A percentile compares a stretch with the other conserved stretches of the same genome.
Evolutionary conservation across 2,797 vertebrate species (phyloP).

Genomic region (Phylloscopus collybita): DNA sequence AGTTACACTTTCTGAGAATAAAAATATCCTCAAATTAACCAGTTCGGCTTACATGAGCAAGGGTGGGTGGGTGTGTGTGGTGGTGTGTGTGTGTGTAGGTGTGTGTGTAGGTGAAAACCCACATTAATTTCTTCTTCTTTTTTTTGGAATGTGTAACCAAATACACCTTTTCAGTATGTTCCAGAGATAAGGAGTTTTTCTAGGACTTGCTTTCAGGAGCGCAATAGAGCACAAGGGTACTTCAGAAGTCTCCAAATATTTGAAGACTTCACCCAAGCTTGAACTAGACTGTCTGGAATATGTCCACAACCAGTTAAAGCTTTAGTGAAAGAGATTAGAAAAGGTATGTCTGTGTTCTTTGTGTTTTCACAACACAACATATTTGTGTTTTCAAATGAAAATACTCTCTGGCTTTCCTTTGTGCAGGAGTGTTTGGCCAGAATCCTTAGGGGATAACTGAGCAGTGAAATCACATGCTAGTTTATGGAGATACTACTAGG

Average conservation of each 20-base stretch:
- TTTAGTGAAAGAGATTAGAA: slow-evolving; percentile 1
- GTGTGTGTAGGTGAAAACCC: neutral
- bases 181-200: slow-evolving; percentile 9
- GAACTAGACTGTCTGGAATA: slow-evolving; percentile 11
- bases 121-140: neutral
- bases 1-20: slow-evolving; percentile 34
- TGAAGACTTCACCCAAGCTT: slow-evolving; percentile 20
- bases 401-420: neutral
- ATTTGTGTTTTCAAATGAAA: slow-evolving; percentile 35
- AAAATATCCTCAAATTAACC: slow-evolving; percentile 9
- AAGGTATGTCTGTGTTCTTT: slow-evolving; percentile 3
- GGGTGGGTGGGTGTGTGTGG: neutral
- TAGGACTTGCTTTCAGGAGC: neutral
- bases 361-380: neutral
- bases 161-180: neutral
- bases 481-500: slow-evolving; percentile 43
- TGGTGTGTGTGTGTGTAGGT: neutral
- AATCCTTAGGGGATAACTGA: slow-evolving; percentile 43
- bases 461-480: slow-evolving; percentile 38
- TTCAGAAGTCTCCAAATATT: slow-evolving; percentile 22
- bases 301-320: neutral
- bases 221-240: neutral
- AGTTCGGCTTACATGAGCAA: neutral
- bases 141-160: neutral
- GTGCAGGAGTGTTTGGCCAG: slow-evolving; percentile 19